A percentile compares a stretch with the other conserved stretches of the same genome.
phyloP scores from a whole-genome alignment of 2,888 invertebrate species.

The Diplolepis rosae region DNA sequence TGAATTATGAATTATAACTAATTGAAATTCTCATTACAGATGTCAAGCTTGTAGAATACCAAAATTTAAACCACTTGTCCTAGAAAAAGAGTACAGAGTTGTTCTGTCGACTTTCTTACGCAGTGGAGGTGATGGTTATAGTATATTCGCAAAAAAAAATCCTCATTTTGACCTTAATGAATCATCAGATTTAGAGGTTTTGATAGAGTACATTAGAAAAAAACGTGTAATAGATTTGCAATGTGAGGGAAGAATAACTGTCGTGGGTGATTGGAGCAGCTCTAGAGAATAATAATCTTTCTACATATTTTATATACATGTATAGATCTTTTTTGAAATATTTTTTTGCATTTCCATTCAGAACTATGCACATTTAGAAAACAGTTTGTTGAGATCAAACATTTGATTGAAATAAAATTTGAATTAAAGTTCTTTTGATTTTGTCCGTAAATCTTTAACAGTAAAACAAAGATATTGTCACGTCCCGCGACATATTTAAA shows the following conservation, averaged over 20 bases:
- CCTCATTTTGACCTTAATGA: neutral
- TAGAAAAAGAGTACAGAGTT: slow-evolving; percentile 78
- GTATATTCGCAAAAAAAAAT: neutral
- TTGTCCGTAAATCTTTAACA: too few relatives aligned
- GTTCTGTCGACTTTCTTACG: slow-evolving; percentile 74
- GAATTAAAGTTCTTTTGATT: too few relatives aligned
- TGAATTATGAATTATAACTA: too few relatives aligned
- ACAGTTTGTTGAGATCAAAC: too few relatives aligned
- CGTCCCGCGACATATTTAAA: too few relatives aligned
- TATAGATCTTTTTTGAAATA: too few relatives aligned
- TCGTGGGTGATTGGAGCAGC: neutral
- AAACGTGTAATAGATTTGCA: neutral
- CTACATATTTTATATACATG: too few relatives aligned
- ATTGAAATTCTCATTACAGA: slow-evolving; percentile 40
- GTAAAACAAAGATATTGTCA: too few relatives aligned
- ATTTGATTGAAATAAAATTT: too few relatives aligned
- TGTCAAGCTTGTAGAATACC: slow-evolving; percentile 82
- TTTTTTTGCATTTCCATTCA: too few relatives aligned
- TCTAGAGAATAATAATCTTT: too few relatives aligned
- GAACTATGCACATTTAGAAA: too few relatives aligned
- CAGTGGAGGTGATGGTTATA: slow-evolving; percentile 82
- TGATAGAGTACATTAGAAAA: neutral
- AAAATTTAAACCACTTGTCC: slow-evolving; percentile 77
- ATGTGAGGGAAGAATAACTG: neutral
- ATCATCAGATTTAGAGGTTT: neutral